A percentile compares a stretch with the other conserved stretches of the same genome.
Conservation (phyloP, 2,113 vertebrate species). For the Chionis minor region DNA sequence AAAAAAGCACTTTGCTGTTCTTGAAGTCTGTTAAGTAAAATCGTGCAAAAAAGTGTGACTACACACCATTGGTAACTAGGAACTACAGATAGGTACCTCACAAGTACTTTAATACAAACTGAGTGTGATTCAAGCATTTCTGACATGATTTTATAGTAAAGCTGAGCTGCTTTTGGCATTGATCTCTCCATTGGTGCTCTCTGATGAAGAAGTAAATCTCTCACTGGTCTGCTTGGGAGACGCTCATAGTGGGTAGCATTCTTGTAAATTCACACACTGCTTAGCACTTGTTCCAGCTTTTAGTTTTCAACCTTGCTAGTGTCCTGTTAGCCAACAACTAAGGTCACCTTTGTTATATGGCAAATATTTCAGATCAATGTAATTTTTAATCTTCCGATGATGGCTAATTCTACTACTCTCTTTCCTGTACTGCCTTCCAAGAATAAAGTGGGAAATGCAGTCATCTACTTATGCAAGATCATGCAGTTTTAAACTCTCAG, state of each 20-base stretch:
- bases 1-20: background rate
- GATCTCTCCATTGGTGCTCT: background rate
- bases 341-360: background rate
- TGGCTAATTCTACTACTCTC: background rate
- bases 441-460: background rate
- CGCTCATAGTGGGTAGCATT: background rate
- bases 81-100: background rate
- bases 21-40: background rate
- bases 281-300: background rate
- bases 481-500: background rate
- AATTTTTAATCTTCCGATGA: background rate
- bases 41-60: background rate
- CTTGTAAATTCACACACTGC: background rate
- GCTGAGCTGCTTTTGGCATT: background rate
- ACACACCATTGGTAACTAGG: background rate
- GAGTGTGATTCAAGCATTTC: background rate
- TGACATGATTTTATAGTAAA: background rate
- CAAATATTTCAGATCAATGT: background rate
- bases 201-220: background rate
- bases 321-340: background rate
- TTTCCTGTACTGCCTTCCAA: background rate
- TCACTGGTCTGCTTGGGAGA: background rate
- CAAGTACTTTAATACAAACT: background rate
- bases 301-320: background rate
- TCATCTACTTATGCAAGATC: background rate